These are phyloP conservation scores for Pollenia amentaria DNA, from an alignment of 2,888 invertebrate genomes.

Conservation along the genomic window DNA sequence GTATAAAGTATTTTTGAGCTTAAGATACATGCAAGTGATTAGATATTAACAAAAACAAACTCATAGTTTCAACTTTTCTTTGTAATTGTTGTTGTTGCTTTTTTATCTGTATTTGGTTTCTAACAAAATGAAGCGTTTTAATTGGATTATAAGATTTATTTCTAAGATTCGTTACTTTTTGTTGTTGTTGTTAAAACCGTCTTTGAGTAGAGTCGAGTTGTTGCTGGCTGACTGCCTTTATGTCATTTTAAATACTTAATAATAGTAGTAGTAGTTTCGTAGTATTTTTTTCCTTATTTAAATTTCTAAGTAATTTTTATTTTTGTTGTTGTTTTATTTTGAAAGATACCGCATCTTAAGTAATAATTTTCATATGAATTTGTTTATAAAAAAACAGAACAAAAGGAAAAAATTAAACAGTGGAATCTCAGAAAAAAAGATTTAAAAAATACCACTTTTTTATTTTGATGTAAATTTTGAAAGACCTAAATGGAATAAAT, in stretches of 20 bases:
- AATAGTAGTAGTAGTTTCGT: slow-evolving; percentile 51
- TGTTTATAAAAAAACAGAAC: slow-evolving; percentile 24
- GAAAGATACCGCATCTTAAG: slow-evolving; percentile 72
- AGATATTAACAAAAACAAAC: slow-evolving; percentile 59
- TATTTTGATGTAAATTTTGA: not conserved
- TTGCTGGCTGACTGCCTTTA: slow-evolving; percentile 52
- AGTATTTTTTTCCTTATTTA: slow-evolving; percentile 20
- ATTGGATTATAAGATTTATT: slow-evolving; percentile 73
- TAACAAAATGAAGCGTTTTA: slow-evolving; percentile 72
- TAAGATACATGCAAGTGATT: slow-evolving; percentile 73
- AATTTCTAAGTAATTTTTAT: slow-evolving; percentile 62
- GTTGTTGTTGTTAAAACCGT: slow-evolving; percentile 7
- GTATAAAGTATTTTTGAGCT: slow-evolving; percentile 59
- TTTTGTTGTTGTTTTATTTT: slow-evolving; percentile 59
- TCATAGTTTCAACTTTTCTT: slow-evolving; percentile 46
- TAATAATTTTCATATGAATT: slow-evolving; percentile 73
- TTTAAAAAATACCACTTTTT: not conserved
- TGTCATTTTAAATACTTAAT: slow-evolving; percentile 69
- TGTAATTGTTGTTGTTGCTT: slow-evolving; percentile 19
- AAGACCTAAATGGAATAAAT: too few relatives aligned
- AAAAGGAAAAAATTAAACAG: not conserved
- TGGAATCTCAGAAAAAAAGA: not conserved
- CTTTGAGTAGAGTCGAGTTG: not conserved
- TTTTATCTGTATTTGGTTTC: slow-evolving; percentile 43
- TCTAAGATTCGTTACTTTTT: slow-evolving; percentile 66